Conservation (phyloP, 2,113 vertebrate species). For the Nothobranchius kuhntae region DNA sequence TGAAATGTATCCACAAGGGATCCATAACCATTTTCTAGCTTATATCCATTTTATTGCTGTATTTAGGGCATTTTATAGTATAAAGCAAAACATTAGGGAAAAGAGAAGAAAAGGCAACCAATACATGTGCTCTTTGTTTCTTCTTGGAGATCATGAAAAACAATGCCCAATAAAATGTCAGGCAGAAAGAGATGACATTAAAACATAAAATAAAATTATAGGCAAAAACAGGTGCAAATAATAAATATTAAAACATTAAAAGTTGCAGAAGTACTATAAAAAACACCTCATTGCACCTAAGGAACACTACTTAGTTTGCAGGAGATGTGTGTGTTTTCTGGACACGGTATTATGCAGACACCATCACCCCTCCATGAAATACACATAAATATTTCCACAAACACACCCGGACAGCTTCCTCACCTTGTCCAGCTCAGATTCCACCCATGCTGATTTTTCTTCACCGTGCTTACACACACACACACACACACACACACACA, state of each 20-base stretch:
- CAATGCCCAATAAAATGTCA: constrained; percentile 11
- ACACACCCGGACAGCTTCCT: background rate
- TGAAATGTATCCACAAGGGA: constrained; percentile 63
- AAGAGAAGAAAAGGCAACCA: constrained; percentile 31
- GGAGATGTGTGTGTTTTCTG: background rate
- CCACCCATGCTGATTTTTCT: constrained; percentile 42
- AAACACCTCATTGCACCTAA: background rate
- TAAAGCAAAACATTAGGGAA: constrained; percentile 62
- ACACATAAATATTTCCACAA: background rate
- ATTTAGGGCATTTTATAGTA: constrained; percentile 77
- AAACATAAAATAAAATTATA: background rate
- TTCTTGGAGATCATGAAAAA: constrained; percentile 20
- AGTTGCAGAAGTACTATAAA: background rate
- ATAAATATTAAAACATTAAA: constrained; percentile 10
- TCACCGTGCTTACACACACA: constrained; percentile 3
- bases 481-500: no score
- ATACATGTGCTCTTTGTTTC: constrained; percentile 53
- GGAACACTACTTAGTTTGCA: background rate
- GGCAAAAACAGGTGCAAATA: background rate
- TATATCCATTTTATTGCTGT: constrained; percentile 73
- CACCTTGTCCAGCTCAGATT: constrained; percentile 24
- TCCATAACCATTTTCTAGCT: constrained; percentile 71
- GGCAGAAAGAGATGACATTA: background rate
- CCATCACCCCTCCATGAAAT: constrained; percentile 1
- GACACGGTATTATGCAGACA: background rate